Evolutionary conservation across 2,113 vertebrate genomes (phyloP).

Genomic region (Notothenia coriiceps): DNA sequence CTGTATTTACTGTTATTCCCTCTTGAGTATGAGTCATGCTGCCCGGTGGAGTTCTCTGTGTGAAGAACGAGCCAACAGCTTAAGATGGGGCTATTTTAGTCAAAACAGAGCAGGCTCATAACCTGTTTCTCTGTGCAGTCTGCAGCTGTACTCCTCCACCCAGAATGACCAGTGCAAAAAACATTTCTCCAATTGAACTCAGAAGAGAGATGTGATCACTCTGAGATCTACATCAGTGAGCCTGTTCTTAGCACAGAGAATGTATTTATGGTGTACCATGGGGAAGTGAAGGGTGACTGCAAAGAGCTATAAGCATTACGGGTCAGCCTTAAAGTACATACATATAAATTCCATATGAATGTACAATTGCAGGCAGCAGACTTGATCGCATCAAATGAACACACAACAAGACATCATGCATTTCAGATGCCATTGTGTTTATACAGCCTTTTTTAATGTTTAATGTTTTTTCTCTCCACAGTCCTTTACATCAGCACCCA

Average conservation of each 20-base stretch:
- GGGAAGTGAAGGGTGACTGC: conserved; percentile 18
- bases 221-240: conserved; percentile 1
- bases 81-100: conserved; percentile 52
- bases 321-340: conserved; percentile 12
- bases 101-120: conserved; percentile 9
- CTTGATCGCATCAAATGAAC: background rate
- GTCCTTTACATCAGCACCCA: conserved; percentile 99
- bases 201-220: conserved; percentile 3
- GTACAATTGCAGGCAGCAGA: background rate
- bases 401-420: background rate
- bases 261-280: background rate
- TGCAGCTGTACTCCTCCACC: background rate
- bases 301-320: background rate
- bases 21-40: conserved; percentile 53
- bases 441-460: background rate
- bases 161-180: background rate
- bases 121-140: conserved; percentile 10
- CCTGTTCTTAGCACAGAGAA: conserved; percentile 10
- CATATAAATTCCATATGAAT: background rate
- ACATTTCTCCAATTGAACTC: background rate
- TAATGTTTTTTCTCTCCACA: conserved; percentile 61
- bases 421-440: background rate
- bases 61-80: conserved; percentile 32
- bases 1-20: conserved; percentile 47
- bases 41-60: conserved; percentile 22